Conservation (phyloP, 2,797 vertebrate genomes). For the Halcyon leucocephala region DNA sequence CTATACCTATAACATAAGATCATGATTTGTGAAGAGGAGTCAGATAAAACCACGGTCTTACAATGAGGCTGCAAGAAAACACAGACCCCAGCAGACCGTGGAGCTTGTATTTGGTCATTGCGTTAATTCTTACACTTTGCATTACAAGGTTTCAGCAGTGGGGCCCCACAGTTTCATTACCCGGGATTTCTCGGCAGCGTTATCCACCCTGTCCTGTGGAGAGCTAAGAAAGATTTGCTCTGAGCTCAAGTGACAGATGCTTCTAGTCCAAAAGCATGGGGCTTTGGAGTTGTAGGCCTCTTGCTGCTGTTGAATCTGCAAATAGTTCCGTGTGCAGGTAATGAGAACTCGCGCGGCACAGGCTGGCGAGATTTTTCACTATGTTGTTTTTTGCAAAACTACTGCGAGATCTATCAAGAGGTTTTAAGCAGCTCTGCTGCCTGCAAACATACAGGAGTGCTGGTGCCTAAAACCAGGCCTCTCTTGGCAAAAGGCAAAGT, state of each 20-base stretch:
- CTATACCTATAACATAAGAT: background rate
- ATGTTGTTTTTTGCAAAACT: background rate
- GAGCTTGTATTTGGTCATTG: background rate
- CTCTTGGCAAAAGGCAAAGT: background rate
- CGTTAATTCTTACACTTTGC: background rate
- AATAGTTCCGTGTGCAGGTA: background rate
- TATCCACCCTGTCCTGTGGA: background rate
- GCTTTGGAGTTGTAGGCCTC: background rate
- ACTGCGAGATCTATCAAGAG: background rate
- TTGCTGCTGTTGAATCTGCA: background rate
- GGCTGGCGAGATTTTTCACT: background rate
- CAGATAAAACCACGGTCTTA: background rate
- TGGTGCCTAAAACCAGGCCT: background rate
- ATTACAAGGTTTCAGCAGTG: background rate
- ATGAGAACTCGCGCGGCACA: background rate
- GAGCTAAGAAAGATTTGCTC: constrained; percentile 5
- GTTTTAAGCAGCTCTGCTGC: background rate
- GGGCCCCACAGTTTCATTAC: background rate
- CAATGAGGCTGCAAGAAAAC: background rate
- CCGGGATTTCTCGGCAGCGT: background rate
- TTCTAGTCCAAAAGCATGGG: background rate
- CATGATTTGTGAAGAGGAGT: background rate
- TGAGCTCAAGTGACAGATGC: constrained; percentile 19
- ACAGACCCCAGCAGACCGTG: background rate
- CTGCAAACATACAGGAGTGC: background rate